Evolutionary conservation across 2,888 invertebrate genomes (phyloP), one percentile per base, ranked within the genome.

Genomic region (Aspidiotus rigidus): DNA sequence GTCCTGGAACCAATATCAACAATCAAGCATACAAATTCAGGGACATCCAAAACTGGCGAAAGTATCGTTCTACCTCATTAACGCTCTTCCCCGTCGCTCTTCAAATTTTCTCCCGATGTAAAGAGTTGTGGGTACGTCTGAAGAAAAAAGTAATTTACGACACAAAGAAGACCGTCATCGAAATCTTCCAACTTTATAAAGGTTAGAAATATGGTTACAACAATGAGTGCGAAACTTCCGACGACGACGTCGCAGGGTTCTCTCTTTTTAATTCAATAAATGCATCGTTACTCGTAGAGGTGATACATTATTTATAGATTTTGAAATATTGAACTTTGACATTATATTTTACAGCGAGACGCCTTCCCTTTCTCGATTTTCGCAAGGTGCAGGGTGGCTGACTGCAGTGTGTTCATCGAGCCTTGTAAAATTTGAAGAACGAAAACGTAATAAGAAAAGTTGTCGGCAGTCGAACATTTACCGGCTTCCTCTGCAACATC

Each of bases 391-490:
- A 49, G 49, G n/a, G 28, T 28, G 28, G 28, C 28, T 28, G 28
- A 28, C 28, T 28, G 28, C 28, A 28, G 28, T 28, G 28, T 28
- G 28, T 28, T 28, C 28, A 28, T 28, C 28, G 28, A 28, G 28
- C 28, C 28, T 28, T 28, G 28, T 28, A 28, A n/a, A 49, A 49
- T 49, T 49, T 49, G 49, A 13, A 49, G 10, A 49, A 49, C 49
- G 49, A 49, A 49, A 49, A 49, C 56, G n/a, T 56, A 56, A 15
- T 15, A 17, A 56, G 17, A 11, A 49, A 59, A 59, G 59, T 66
- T 15, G 66, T 57, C 57, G 57, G 39, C 42, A 39, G 59, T 55
- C 56, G 56, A 16, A 16, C 59, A 13, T 59, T 56, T 28, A 8
- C 59, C 13, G 16, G 66, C 66, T 44, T 66, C 28, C 16, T 17